Percentiles rank a stretch among this genome's conserved stretches.
phyloP scores from a whole-genome alignment of 2,888 invertebrate genomes.

The Campoletis raptor region DNA sequence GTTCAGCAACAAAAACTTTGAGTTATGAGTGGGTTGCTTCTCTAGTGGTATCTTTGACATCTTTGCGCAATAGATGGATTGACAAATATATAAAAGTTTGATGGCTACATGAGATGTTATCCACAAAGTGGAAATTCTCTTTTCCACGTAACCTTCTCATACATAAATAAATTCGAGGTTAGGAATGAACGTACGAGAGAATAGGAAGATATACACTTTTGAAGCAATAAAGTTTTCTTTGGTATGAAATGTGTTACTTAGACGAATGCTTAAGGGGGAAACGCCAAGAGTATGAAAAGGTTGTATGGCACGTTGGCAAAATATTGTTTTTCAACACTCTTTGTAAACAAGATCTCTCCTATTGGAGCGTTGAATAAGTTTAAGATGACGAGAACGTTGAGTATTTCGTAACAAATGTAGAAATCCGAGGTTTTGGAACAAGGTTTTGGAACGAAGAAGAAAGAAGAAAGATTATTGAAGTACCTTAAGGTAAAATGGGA shows the following conservation, averaged over 20 bases:
- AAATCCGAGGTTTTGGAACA: not conserved
- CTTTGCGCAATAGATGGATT: conserved; percentile 33
- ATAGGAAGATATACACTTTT: not conserved
- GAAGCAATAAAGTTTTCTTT: conserved; percentile 24
- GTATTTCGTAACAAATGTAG: conserved; percentile 38
- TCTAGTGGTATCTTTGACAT: conserved; percentile 47
- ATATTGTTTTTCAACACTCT: not conserved
- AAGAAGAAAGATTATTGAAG: not conserved
- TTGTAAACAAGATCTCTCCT: not conserved
- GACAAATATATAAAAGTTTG: conserved; percentile 44
- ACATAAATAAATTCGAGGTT: not conserved
- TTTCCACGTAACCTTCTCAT: not conserved
- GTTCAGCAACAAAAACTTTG: conserved; percentile 1
- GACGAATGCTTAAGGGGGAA: not conserved
- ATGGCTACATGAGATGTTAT: not conserved
- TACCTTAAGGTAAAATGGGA: not conserved
- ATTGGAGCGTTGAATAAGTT: conserved; percentile 20
- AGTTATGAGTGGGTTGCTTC: not conserved
- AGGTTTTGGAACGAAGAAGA: not conserved
- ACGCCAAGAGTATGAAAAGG: not conserved
- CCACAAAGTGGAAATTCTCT: not conserved
- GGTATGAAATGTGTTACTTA: not conserved
- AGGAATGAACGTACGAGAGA: not conserved
- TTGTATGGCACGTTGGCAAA: not conserved
- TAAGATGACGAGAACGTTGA: conserved; percentile 36